A percentile compares a stretch with the other conserved stretches of the same genome.
phyloP scores from a whole-genome alignment of 2,797 vertebrate genomes.

The Odontamblyopus rebecca region DNA sequence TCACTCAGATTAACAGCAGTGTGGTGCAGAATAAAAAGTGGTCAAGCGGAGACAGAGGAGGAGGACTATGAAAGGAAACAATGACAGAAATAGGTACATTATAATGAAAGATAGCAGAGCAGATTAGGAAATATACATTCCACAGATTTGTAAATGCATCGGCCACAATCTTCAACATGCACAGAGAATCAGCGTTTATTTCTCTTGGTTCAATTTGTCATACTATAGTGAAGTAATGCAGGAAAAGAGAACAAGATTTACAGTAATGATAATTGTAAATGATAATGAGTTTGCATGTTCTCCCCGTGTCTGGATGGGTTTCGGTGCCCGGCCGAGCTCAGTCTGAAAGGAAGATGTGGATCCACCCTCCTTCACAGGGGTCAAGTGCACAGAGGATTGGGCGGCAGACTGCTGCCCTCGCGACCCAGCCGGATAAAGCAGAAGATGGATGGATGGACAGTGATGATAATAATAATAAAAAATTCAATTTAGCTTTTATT shows the following conservation, averaged over 20 bases:
- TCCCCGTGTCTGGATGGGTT: too few relatives aligned
- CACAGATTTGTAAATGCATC: not conserved
- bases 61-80: not conserved
- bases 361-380: too few relatives aligned
- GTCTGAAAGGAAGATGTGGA: too few relatives aligned
- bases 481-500: too few relatives aligned
- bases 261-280: not conserved
- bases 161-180: not conserved
- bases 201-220: not conserved
- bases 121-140: not conserved
- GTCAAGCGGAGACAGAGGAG: not conserved
- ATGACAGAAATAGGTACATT: not conserved
- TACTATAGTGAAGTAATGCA: not conserved
- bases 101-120: not conserved
- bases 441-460: too few relatives aligned
- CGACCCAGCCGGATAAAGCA: too few relatives aligned
- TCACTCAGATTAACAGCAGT: slow-evolving; percentile 12
- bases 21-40: not conserved
- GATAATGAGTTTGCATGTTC: too few relatives aligned
- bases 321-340: too few relatives aligned
- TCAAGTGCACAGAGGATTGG: too few relatives aligned
- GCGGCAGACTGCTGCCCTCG: too few relatives aligned
- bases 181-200: not conserved
- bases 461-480: not conserved
- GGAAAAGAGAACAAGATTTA: not conserved